Base-by-base conservation (phyloP, 2,797 vertebrate genomes). In the Hydrophis major region DNA sequence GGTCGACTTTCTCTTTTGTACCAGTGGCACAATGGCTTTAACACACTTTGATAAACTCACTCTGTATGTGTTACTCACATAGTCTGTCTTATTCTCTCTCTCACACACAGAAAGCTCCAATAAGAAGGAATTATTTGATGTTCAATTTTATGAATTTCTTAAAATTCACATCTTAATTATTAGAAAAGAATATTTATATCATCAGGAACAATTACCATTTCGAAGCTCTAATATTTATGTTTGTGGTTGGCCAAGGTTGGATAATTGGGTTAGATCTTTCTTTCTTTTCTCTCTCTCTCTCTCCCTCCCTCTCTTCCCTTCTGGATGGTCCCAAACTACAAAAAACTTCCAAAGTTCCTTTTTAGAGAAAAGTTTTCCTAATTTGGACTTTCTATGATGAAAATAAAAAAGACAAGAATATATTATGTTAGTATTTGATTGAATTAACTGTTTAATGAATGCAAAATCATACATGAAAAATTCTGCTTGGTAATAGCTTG, bases 1-100 rank as follows among this genome's bases (percentile, higher is more conserved):
- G 96, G 97, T 96, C 97, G 96, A 95, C 95, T 95, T 97, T 96
- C 96, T 96, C 94, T 94, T 96, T 95, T 95, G 83, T 63, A 8
- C 86, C 28, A 13, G 66, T 59, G 74, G 74, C 90, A 91, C 55
- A 2, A 13, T 6, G 12, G 87, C 28, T 96, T 88, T 57, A 14
- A 78, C 63, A 56, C 37, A 8, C 10, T 12, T 59, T 13, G 4
- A 86, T 87, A 89, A 90, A 90, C 87, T 47, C 86, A 37, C 16
- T 89, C 25, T 27, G 3, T 47, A 78, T 4, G 56, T 32, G 89
- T 89, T 86, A 32, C 16, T 13, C 25, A 14, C n/a, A 60, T n/a
- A 18, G 7, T 28, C 89, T n/a, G 2, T n/a, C 25, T n/a, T 57
- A 13, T 53, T 61, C 57, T 59, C 42, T 59, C 42, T 7, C 28